Conservation (phyloP, 2,797 vertebrate species). For the Merluccius polli region DNA sequence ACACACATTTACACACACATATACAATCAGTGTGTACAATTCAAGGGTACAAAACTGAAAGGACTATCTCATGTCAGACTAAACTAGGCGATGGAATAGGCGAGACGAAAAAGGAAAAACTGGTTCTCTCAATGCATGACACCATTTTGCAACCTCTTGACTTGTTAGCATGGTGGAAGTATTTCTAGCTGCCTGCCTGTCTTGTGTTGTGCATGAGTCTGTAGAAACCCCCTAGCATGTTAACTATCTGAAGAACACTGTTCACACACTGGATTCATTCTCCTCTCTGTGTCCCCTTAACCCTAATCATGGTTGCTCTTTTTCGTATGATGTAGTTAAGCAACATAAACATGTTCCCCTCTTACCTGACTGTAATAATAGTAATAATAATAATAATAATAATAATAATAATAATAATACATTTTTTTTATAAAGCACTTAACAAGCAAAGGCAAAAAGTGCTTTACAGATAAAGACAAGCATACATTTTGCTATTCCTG, state of each 20-base stretch:
- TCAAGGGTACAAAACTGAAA: background rate
- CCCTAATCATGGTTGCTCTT: conserved; percentile 6
- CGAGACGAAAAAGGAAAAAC: conserved; percentile 29
- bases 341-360: background rate
- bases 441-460: background rate
- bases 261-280: conserved; percentile 88
- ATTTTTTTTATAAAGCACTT: background rate
- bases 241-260: conserved; percentile 85
- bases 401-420: background rate
- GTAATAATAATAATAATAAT: background rate
- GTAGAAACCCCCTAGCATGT: conserved; percentile 87
- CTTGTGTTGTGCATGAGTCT: conserved; percentile 83
- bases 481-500: background rate
- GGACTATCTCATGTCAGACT: conserved; percentile 22
- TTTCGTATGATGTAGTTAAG: conserved; percentile 28
- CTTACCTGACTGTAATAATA: background rate
- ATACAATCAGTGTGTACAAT: background rate
- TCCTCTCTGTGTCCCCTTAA: conserved; percentile 23
- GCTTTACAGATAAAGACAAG: background rate
- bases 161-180: conserved; percentile 83
- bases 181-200: conserved; percentile 80
- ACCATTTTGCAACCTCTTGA: conserved; percentile 61
- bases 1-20: background rate
- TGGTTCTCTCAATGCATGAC: conserved; percentile 66
- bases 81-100: conserved; percentile 18